phyloP scores from a whole-genome alignment of 2,888 invertebrate genomes.

The Cabera pusaria region DNA sequence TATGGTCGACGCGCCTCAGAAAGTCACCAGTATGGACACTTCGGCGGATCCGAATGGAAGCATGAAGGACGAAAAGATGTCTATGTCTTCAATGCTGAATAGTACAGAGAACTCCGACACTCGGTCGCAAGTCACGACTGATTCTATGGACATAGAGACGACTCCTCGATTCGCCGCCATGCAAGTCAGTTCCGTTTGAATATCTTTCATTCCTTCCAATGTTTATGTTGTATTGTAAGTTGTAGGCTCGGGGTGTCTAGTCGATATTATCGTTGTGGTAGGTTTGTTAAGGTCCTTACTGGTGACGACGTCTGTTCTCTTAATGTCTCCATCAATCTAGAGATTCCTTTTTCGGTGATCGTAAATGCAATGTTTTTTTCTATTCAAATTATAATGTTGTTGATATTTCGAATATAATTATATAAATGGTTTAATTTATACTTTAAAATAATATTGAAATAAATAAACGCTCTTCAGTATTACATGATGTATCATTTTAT shows the following conservation, averaged over 20 bases:
- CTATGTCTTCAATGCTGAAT: slow-evolving; percentile 63
- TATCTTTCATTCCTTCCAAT: slow-evolving; percentile 15
- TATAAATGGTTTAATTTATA: neutral
- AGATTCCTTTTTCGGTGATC: slow-evolving; percentile 2
- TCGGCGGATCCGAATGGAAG: slow-evolving; percentile 66
- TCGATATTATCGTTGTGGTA: slow-evolving; percentile 19
- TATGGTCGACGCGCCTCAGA: slow-evolving; percentile 73
- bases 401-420: slow-evolving; percentile 1
- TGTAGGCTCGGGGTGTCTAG: slow-evolving; percentile 15
- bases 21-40: slow-evolving; percentile 57
- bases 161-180: slow-evolving; percentile 80
- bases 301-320: slow-evolving; percentile 18
- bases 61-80: slow-evolving; percentile 76
- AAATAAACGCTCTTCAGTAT: slow-evolving; percentile 12
- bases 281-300: slow-evolving; percentile 6
- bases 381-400: slow-evolving; percentile 7
- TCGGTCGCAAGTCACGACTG: slow-evolving; percentile 77
- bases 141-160: slow-evolving; percentile 76
- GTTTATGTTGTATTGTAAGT: slow-evolving; percentile 5
- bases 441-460: too few species aligned
- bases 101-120: slow-evolving; percentile 73
- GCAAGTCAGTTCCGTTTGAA: slow-evolving; percentile 83
- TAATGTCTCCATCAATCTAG: slow-evolving; percentile 2
- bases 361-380: neutral
- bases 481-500: slow-evolving; percentile 1